phyloP scores from a whole-genome alignment of 1,140 invertebrate species.

The Steinernema khuongi region DNA sequence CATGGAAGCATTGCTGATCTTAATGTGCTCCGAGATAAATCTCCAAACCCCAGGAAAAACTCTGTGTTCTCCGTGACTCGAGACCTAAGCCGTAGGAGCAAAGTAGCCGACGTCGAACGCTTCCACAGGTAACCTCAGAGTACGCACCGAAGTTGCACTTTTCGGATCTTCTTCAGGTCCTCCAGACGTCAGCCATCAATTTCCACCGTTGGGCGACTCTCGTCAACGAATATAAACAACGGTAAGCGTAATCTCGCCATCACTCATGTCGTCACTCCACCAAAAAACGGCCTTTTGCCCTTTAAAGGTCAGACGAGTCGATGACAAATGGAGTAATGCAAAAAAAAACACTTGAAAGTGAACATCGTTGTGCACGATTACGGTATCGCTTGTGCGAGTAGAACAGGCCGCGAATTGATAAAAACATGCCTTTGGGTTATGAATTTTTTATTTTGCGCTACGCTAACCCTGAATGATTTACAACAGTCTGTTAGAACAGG shows the following conservation, averaged over 20 bases:
- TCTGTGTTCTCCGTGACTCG: not conserved
- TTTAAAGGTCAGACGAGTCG: slow-evolving; percentile 2
- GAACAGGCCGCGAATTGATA: no score
- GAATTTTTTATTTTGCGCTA: no score
- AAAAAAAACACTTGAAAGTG: not conserved
- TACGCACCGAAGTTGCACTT: not conserved
- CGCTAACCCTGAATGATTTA: no score
- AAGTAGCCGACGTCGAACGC: not conserved
- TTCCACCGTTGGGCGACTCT: not conserved
- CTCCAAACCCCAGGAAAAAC: not conserved
- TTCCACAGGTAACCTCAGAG: slow-evolving; percentile 3
- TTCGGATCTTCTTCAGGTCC: not conserved
- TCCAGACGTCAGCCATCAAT: not conserved
- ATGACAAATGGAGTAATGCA: not conserved
- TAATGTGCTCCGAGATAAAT: not conserved
- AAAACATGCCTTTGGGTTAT: no score
- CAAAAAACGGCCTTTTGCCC: slow-evolving; percentile 7
- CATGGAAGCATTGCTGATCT: slow-evolving; percentile 2
- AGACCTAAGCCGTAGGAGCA: not conserved
- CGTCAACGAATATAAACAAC: slow-evolving; percentile 1
- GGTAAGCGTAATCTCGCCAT: not conserved
- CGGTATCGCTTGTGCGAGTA: no score
- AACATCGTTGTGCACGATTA: not conserved
- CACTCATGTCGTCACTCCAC: slow-evolving; percentile 6
- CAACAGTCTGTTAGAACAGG: no score